Evolutionary conservation across 2,113 vertebrate species (phyloP).

Genomic region (Odontophorus gujanensis): DNA sequence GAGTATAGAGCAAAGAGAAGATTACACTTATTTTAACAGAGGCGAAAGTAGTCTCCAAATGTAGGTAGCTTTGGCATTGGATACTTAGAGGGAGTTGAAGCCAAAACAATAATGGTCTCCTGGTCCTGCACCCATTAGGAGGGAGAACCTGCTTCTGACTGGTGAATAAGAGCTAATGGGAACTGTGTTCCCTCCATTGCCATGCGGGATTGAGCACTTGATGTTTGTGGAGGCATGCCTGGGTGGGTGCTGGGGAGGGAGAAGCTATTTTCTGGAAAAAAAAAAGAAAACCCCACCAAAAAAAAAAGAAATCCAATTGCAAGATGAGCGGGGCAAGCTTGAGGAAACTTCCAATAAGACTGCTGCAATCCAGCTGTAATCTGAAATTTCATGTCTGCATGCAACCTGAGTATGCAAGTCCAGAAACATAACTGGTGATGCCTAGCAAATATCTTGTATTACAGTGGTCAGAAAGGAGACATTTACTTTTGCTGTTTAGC

Average conservation of each 20-base stretch:
- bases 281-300: too few relatives aligned
- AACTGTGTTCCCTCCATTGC: rapidly evolving
- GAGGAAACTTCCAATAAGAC: background rate
- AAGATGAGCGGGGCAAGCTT: background rate
- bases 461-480: background rate
- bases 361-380: background rate
- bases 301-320: background rate
- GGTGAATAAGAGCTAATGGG: background rate
- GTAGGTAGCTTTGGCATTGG: background rate
- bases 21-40: background rate
- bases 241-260: background rate
- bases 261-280: background rate
- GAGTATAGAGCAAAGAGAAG: background rate
- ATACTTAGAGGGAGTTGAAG: background rate
- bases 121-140: rapidly evolving
- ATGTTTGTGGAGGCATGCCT: rapidly evolving
- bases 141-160: background rate
- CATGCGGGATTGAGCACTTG: background rate
- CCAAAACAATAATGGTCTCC: background rate
- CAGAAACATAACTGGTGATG: background rate
- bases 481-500: background rate
- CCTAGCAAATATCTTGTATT: background rate
- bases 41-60: background rate
- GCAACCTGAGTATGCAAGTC: background rate
- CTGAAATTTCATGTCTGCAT: background rate